Percentiles rank a stretch among this genome's conserved stretches.
Evolutionary conservation across 30 jellyfish, hydroid and myxozoan genomes (phyloP).

Genomic region (Pseudorhiza aurosa): DNA sequence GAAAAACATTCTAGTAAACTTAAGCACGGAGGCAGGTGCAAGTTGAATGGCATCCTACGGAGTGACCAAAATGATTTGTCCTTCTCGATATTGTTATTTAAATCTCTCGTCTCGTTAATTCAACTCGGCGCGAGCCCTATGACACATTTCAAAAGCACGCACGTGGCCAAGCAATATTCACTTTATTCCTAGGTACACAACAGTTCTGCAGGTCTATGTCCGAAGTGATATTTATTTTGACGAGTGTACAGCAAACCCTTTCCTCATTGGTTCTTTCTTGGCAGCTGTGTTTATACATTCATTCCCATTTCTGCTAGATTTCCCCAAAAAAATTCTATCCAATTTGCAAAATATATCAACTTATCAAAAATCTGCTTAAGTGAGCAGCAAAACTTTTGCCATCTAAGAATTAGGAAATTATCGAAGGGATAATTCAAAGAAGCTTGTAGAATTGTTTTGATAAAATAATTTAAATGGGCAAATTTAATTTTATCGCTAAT

Average conservation of each 20-base stretch:
- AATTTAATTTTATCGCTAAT: too few species aligned
- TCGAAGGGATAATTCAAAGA: too few species aligned
- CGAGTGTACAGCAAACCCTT: conserved; percentile 73
- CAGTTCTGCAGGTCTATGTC: conserved; percentile 36
- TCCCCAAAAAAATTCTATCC: too few species aligned
- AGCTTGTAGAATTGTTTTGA: too few species aligned
- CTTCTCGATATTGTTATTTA: conserved; percentile 73
- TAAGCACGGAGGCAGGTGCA: conserved; percentile 83
- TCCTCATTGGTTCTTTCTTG: conserved; percentile 64
- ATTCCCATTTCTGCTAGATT: too few species aligned
- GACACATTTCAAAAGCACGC: conserved; percentile 78
- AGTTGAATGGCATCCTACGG: conserved; percentile 83
- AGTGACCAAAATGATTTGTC: conserved; percentile 62
- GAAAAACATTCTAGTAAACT: conserved; percentile 66
- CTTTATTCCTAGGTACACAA: conserved; percentile 77
- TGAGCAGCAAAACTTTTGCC: too few species aligned
- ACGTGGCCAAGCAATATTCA: conserved; percentile 81
- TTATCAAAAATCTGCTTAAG: too few species aligned
- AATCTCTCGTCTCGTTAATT: conserved; percentile 76
- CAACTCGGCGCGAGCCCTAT: conserved; percentile 73
- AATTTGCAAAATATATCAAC: too few species aligned
- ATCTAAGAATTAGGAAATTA: too few species aligned
- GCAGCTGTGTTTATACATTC: conserved; percentile 88
- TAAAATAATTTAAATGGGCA: too few species aligned
- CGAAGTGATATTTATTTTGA: conserved; percentile 44